These are phyloP conservation scores for Rhagologus leucostigma DNA, from an alignment of 2,113 vertebrate genomes.

Conservation along the genomic window DNA sequence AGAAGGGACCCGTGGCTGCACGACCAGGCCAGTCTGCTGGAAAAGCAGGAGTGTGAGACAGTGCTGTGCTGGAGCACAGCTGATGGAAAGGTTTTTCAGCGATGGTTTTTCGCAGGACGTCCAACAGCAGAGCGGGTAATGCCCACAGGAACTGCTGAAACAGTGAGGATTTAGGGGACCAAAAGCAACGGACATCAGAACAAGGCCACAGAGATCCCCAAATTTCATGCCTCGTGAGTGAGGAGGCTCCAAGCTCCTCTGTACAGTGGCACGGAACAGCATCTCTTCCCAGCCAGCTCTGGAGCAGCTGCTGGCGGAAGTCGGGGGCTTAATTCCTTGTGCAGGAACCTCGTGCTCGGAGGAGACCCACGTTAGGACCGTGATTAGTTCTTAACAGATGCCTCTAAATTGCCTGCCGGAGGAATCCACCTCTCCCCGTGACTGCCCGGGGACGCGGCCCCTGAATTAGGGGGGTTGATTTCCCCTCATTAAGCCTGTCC, in stretches of 20 bases:
- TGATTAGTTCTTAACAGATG: neutral
- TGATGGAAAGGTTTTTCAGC: neutral
- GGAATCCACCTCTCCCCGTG: neutral
- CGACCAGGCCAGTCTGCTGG: neutral
- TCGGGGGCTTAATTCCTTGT: neutral
- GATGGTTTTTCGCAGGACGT: neutral
- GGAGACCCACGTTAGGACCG: rapidly evolving
- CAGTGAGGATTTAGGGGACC: rapidly evolving
- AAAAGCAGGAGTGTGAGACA: neutral
- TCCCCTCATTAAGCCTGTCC: neutral
- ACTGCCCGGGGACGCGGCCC: neutral
- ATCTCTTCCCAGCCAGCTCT: neutral
- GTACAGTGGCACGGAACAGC: neutral
- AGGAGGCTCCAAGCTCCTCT: neutral
- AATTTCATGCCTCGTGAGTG: rapidly evolving
- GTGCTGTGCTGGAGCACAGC: neutral
- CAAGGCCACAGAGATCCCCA: neutral
- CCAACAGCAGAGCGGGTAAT: neutral
- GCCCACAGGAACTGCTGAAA: neutral
- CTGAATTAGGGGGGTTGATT: neutral
- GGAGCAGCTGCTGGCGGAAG: neutral
- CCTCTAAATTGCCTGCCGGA: neutral
- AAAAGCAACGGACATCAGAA: neutral
- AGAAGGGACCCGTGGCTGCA: neutral
- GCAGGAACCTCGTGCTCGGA: neutral